These are phyloP conservation scores for Chromobotia macracanthus DNA, from an alignment of 2,797 vertebrate genomes.

Conservation along the genomic window DNA sequence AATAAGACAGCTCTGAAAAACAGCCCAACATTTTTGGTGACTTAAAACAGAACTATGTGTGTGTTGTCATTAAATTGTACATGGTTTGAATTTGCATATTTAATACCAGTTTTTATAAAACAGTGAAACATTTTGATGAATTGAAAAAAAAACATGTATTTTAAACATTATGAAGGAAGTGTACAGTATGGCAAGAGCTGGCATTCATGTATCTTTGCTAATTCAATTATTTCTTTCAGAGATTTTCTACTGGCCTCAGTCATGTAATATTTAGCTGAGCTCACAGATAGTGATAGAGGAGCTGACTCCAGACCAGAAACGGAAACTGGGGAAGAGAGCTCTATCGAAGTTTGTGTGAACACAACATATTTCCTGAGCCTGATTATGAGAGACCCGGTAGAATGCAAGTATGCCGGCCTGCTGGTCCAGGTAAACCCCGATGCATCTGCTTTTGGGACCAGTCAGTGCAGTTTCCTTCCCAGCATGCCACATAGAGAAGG, in stretches of 20 bases:
- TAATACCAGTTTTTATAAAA: too few relatives aligned
- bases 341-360: slow-evolving; percentile 71
- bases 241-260: background rate
- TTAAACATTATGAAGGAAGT: too few relatives aligned
- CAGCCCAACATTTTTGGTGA: too few relatives aligned
- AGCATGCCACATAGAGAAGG: slow-evolving; percentile 79
- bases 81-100: too few relatives aligned
- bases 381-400: slow-evolving; percentile 70
- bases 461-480: slow-evolving; percentile 70
- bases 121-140: too few relatives aligned
- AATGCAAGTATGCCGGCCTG: slow-evolving; percentile 75
- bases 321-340: slow-evolving; percentile 78
- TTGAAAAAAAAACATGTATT: too few relatives aligned
- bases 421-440: slow-evolving; percentile 81
- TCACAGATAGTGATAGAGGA: slow-evolving; percentile 68
- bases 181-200: too few relatives aligned
- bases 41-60: too few relatives aligned
- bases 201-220: too few relatives aligned
- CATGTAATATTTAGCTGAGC: slow-evolving; percentile 37
- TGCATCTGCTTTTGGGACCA: slow-evolving; percentile 69
- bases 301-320: slow-evolving; percentile 72
- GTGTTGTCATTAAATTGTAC: too few relatives aligned
- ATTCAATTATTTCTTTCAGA: background rate
- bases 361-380: slow-evolving; percentile 74
- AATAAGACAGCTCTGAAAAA: too few relatives aligned